These are phyloP conservation scores for Drosophila vallismaia DNA, from an alignment of 2,888 invertebrate species.

Conservation along the genomic window DNA sequence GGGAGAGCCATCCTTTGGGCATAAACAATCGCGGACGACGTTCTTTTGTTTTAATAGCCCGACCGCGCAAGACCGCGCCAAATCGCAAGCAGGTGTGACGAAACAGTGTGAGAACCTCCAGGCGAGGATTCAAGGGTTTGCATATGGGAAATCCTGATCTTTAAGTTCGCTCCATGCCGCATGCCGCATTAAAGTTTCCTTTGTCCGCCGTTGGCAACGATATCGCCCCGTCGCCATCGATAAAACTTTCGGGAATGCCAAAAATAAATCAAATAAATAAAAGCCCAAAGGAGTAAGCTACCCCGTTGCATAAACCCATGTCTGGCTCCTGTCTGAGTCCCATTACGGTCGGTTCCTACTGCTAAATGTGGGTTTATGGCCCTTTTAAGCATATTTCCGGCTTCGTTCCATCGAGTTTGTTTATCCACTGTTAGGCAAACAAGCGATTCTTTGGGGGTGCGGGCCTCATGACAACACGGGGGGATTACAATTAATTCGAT, in stretches of 20 bases:
- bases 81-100: slow-evolving; percentile 61
- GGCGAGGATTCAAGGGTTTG: slow-evolving; percentile 13
- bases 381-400: slow-evolving; percentile 74
- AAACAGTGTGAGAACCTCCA: slow-evolving; percentile 61
- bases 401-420: slow-evolving; percentile 43
- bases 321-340: slow-evolving; percentile 65
- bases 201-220: slow-evolving; percentile 39
- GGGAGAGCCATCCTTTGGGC: slow-evolving; percentile 45
- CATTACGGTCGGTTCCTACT: slow-evolving; percentile 49
- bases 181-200: slow-evolving; percentile 53
- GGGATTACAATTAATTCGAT: slow-evolving; percentile 21
- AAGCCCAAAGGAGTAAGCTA: slow-evolving; percentile 48
- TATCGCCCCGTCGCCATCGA: slow-evolving; percentile 54
- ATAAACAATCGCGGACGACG: slow-evolving; percentile 59
- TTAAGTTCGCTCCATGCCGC: not conserved
- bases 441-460: slow-evolving; percentile 9
- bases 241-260: slow-evolving; percentile 66
- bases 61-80: slow-evolving; percentile 37
- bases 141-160: slow-evolving; percentile 4
- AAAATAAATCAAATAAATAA: slow-evolving; percentile 43
- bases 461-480: slow-evolving; percentile 43
- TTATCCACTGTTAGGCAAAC: slow-evolving; percentile 42
- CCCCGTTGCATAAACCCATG: slow-evolving; percentile 51
- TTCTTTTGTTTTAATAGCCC: slow-evolving; percentile 48
- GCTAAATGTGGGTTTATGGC: slow-evolving; percentile 67